Evolutionary conservation across 2,113 vertebrate species (phyloP).

Genomic region (Paracanthobrama guichenoti): DNA sequence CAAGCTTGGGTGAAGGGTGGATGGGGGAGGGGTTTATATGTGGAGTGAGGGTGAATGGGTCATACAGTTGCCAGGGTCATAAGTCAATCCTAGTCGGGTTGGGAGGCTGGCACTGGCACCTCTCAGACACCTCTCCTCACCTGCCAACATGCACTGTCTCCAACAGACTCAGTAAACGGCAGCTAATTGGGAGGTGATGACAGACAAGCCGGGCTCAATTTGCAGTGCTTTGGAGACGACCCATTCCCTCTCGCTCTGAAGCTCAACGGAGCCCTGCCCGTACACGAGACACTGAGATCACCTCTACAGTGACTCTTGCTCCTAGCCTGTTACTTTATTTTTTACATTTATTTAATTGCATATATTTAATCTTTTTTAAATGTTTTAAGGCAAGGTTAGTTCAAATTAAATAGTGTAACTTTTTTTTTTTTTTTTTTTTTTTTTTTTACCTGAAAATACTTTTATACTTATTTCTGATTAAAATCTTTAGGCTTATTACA

Average conservation of each 20-base stretch:
- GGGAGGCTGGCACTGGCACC: slow-evolving; percentile 62
- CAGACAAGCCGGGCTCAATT: slow-evolving; percentile 71
- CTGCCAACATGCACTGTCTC: slow-evolving; percentile 75
- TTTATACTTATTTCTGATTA: too few relatives aligned
- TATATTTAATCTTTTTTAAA: too few relatives aligned
- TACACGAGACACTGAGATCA: slow-evolving; percentile 25
- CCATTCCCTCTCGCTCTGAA: slow-evolving; percentile 47
- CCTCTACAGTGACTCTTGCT: slow-evolving; percentile 37
- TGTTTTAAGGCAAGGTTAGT: too few relatives aligned
- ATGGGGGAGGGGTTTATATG: slow-evolving; percentile 22
- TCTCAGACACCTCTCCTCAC: slow-evolving; percentile 72
- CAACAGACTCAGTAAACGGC: slow-evolving; percentile 73
- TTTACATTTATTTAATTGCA: too few relatives aligned
- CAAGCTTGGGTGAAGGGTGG: slow-evolving; percentile 44
- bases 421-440: too few relatives aligned
- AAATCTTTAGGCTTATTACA: too few relatives aligned
- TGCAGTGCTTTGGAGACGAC: slow-evolving; percentile 70
- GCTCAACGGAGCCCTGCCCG: slow-evolving; percentile 37
- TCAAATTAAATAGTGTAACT: too few relatives aligned
- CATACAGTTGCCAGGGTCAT: slow-evolving; percentile 58
- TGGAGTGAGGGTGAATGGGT: slow-evolving; percentile 36
- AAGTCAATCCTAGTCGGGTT: slow-evolving; percentile 59
- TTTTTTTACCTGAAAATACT: too few relatives aligned
- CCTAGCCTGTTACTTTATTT: slow-evolving; percentile 32
- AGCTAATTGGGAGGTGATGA: slow-evolving; percentile 82